Evolutionary conservation across 2,888 invertebrate species (phyloP).

Genomic region (Pterostichus madidus): DNA sequence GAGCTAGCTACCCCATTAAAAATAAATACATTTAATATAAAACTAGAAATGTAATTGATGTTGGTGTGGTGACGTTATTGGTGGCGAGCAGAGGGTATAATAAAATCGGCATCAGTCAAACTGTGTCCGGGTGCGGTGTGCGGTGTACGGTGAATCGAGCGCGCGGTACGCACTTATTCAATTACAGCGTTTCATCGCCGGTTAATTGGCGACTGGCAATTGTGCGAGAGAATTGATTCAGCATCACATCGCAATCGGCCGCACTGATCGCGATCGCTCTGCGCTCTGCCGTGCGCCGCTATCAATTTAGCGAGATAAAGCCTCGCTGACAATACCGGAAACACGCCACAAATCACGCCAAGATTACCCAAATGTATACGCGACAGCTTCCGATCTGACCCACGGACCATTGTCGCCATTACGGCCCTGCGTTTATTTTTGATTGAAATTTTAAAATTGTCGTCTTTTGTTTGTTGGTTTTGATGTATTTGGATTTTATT

Average conservation of each 20-base stretch:
- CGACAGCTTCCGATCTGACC: slow-evolving; percentile 64
- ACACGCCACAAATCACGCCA: slow-evolving; percentile 65
- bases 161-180: slow-evolving; percentile 44
- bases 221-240: slow-evolving; percentile 61
- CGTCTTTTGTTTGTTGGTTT: slow-evolving; percentile 52
- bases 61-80: neutral
- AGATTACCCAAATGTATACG: slow-evolving; percentile 62
- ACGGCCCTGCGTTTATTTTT: slow-evolving; percentile 48
- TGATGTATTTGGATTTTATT: slow-evolving; percentile 50
- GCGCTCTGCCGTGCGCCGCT: slow-evolving; percentile 13
- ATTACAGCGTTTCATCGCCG: slow-evolving; percentile 41
- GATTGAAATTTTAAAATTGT: slow-evolving; percentile 56
- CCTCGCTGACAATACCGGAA: slow-evolving; percentile 64
- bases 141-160: neutral
- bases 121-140: neutral
- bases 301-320: slow-evolving; percentile 63
- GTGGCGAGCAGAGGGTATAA: slow-evolving; percentile 4
- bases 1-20: too few species aligned
- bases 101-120: slow-evolving; percentile 42
- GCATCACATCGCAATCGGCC: slow-evolving; percentile 24
- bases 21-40: neutral
- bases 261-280: slow-evolving; percentile 24
- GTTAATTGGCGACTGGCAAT: slow-evolving; percentile 58
- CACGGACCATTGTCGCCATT: slow-evolving; percentile 47
- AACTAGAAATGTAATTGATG: neutral